Evolutionary conservation across 1,140 invertebrate species (phyloP).

Genomic region (Eriocheir sinensis): DNA sequence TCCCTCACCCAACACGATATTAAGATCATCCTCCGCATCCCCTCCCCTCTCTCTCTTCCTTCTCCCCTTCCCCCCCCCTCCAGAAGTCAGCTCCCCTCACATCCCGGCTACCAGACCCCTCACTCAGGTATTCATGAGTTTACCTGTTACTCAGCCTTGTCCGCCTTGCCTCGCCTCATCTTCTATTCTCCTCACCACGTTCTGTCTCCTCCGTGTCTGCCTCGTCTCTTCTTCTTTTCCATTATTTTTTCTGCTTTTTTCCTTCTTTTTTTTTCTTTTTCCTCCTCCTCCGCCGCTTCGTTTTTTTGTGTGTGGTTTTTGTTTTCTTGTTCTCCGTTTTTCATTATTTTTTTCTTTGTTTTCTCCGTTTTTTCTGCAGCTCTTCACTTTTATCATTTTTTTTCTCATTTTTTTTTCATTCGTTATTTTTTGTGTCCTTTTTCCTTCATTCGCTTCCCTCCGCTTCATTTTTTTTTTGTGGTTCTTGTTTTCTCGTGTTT

Average conservation of each 20-base stretch:
- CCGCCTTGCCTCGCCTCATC: background rate
- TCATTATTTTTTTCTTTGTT: background rate
- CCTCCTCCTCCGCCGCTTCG: too few relatives aligned
- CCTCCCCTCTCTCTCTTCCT: background rate
- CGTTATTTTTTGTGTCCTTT: background rate
- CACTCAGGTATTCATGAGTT: constrained; percentile 15
- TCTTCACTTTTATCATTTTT: background rate
- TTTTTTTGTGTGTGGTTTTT: too few relatives aligned
- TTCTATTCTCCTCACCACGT: background rate
- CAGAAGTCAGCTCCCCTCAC: background rate
- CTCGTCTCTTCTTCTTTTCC: background rate
- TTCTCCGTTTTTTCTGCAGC: background rate
- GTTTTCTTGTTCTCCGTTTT: background rate
- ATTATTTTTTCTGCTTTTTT: background rate
- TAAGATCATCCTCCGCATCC: background rate
- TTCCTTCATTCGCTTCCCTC: too few relatives aligned
- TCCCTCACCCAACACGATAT: too few relatives aligned
- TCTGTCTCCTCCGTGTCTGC: background rate
- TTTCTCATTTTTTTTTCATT: background rate
- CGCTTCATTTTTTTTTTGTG: background rate
- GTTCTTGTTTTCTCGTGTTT: background rate
- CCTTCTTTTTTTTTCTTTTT: background rate
- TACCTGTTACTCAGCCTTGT: background rate
- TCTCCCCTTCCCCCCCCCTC: background rate
- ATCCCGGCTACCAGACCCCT: background rate